Evolutionary conservation across 2,888 invertebrate species (phyloP).

Genomic region (Rapana venosa): DNA sequence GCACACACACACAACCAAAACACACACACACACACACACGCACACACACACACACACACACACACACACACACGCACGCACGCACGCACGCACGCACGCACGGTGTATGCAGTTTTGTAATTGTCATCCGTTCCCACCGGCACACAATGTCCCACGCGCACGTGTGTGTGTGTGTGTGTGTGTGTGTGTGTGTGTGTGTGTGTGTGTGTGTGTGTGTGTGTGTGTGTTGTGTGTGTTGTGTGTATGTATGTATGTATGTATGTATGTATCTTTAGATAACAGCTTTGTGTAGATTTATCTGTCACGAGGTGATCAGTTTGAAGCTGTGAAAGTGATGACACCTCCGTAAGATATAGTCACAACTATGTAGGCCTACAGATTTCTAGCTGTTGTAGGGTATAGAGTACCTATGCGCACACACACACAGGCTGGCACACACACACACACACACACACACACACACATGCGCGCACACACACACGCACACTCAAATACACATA

Average conservation of each 20-base stretch:
- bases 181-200: no score
- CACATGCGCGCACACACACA: background rate
- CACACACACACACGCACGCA: no score
- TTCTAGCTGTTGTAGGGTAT: no score
- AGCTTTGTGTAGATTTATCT: background rate
- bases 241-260: no score
- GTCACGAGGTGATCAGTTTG: background rate
- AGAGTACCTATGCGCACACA: background rate
- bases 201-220: no score
- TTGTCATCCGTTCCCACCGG: background rate
- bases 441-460: constrained; percentile 18
- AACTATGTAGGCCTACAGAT: background rate
- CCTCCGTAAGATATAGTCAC: background rate
- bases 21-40: background rate
- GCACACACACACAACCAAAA: background rate
- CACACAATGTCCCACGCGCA: no score
- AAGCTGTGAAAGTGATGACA: background rate
- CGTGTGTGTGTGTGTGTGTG: no score
- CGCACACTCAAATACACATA: background rate
- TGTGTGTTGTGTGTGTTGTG: no score
- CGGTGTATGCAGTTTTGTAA: background rate
- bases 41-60: no score
- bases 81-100: no score
- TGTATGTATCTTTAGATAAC: no score
- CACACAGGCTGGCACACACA: background rate